Conservation (phyloP, 2,888 invertebrate genomes). For the Cerastoderma edule region DNA sequence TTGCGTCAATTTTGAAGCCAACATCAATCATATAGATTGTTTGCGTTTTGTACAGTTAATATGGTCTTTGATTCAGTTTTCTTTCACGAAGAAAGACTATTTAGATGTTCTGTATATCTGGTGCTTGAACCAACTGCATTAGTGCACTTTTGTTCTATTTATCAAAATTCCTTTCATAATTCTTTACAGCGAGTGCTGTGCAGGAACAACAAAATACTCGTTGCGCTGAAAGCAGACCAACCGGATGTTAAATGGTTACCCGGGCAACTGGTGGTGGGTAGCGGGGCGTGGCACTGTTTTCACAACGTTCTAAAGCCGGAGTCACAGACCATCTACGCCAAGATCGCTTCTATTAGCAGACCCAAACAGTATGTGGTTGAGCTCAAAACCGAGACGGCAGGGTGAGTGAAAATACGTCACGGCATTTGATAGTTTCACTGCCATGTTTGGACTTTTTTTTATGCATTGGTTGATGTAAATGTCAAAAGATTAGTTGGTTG, state of each 20-base stretch:
- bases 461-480: no score
- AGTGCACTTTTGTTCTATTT: no score
- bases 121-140: no score
- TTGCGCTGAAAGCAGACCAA: constrained; percentile 44
- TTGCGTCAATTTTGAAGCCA: no score
- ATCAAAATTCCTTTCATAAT: no score
- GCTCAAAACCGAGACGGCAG: constrained; percentile 42
- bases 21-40: no score
- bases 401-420: constrained; percentile 29
- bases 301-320: constrained; percentile 46
- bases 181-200: constrained; percentile 54
- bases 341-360: constrained; percentile 30
- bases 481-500: no score
- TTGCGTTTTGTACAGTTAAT: no score
- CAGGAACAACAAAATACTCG: constrained; percentile 49
- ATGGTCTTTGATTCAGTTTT: no score
- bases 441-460: no score
- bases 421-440: not conserved
- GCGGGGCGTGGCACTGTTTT: constrained; percentile 45
- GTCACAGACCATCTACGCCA: constrained; percentile 49
- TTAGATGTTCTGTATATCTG: no score
- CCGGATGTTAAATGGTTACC: constrained; percentile 45
- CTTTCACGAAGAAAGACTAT: no score
- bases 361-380: constrained; percentile 50
- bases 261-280: constrained; percentile 55